Evolutionary conservation across 2,888 invertebrate species (phyloP).

Genomic region (Hypena proboscidalis): DNA sequence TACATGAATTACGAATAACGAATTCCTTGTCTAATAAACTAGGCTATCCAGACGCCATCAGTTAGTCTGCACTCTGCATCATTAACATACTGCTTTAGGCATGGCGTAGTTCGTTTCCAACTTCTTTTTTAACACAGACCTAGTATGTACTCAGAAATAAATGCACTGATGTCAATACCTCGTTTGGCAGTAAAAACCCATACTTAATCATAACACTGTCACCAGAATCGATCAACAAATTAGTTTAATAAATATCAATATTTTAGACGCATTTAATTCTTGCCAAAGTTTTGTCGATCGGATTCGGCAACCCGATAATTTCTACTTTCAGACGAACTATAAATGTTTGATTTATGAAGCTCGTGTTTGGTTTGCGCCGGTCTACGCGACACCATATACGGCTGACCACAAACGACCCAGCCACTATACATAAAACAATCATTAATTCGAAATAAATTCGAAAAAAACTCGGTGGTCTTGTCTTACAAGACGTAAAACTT

Average conservation of each 20-base stretch:
- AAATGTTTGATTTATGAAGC: slow-evolving; percentile 29
- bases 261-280: too few species aligned
- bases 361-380: slow-evolving; percentile 33
- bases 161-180: too few species aligned
- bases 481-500: slow-evolving; percentile 23
- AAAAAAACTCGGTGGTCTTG: slow-evolving; percentile 19
- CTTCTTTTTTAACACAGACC: too few species aligned
- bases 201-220: not conserved
- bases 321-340: slow-evolving; percentile 19
- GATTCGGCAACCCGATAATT: slow-evolving; percentile 3
- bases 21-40: too few species aligned
- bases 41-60: too few species aligned
- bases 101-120: too few species aligned
- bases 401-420: slow-evolving; percentile 32
- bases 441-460: slow-evolving; percentile 27
- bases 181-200: not conserved
- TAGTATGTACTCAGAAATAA: too few species aligned
- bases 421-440: slow-evolving; percentile 25
- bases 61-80: too few species aligned
- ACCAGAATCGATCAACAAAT: not conserved
- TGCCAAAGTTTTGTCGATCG: slow-evolving; percentile 1
- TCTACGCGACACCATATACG: slow-evolving; percentile 22
- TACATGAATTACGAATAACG: too few species aligned
- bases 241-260: not conserved
- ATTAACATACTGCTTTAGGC: too few species aligned